Evolutionary conservation across 2,888 invertebrate genomes (phyloP).

Genomic region (Perithous albicinctus): DNA sequence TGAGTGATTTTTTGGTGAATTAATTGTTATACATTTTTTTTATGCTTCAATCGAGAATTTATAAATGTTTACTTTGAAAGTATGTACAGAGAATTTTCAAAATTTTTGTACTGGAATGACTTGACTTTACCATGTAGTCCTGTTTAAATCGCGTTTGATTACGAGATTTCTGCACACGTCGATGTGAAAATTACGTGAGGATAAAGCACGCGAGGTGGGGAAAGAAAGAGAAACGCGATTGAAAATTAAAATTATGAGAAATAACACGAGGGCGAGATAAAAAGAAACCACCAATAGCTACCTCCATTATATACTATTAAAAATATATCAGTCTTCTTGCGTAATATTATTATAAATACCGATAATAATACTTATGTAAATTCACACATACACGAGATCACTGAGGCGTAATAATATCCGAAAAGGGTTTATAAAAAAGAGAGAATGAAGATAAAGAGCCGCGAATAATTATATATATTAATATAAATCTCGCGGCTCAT

Average conservation of each 20-base stretch:
- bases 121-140: no score
- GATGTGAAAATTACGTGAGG: conserved; percentile 31
- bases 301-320: conserved; percentile 78
- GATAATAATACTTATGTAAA: conserved; percentile 59
- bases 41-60: no score
- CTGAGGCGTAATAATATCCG: conserved; percentile 12
- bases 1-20: no score
- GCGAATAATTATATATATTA: conserved; percentile 39
- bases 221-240: conserved; percentile 14
- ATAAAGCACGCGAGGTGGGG: conserved; percentile 7
- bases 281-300: conserved; percentile 81
- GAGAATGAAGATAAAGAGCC: conserved; percentile 28
- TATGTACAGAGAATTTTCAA: no score
- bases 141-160: conserved; percentile 79
- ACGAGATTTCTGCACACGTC: conserved; percentile 76
- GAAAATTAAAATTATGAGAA: conserved; percentile 43
- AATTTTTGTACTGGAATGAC: no score
- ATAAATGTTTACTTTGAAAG: no score
- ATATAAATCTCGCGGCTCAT: conserved; percentile 41
- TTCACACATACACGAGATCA: conserved; percentile 43
- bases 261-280: conserved; percentile 65
- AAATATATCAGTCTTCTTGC: conserved; percentile 80
- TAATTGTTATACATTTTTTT: no score
- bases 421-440: conserved; percentile 6
- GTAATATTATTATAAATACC: conserved; percentile 63